Evolutionary conservation across 2,888 invertebrate genomes (phyloP), one percentile per base, ranked within the genome.

Genomic region (Zygogramma bicolorata): DNA sequence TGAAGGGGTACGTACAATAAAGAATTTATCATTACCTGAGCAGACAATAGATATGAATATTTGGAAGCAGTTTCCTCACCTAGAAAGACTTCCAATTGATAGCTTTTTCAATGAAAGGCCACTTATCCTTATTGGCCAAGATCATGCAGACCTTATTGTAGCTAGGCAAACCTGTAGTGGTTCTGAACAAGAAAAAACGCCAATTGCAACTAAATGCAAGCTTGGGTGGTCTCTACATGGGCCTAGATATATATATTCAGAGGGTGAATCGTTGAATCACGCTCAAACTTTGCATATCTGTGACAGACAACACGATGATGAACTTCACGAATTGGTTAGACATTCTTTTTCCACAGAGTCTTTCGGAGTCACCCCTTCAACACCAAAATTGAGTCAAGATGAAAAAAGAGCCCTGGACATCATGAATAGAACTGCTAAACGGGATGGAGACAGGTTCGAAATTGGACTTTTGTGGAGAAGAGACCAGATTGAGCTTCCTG

Each of bases 291-390:
- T 8, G 10, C 22, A 49, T 49, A 49, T 22, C 22, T 49, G 49
- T 62, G 63, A 40, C 38, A 73, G 60, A 29, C 58, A 67, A 71
- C 69, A 31, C 46, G 62, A 65, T 25, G 38, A 70, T 31, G 53
- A 40, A 57, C 18, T 40, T 25, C 34, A 62, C 20, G 27, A 62
- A 18, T 57, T 73, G 53, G 7, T 67, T 46, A 60, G 13, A 29
- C 38, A 31, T 15, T 57, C 60, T 49, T 60, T 15, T 29, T 15
- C 8, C 5, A 58, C 27, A 58, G 58, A 27, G 27, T 27, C 58
- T 58, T 29, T 58, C 27, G n/a, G 10, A n/a, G 58, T 58, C 2
- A 29, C 15, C n/a, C 27, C 15, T 27, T 27, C n/a, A 29, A 27
- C 58, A 3, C 13, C n/a, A 1, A 58, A 58, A 58, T 29, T 22